phyloP scores from a whole-genome alignment of 2,797 vertebrate species.

The Poecilia wingei region DNA sequence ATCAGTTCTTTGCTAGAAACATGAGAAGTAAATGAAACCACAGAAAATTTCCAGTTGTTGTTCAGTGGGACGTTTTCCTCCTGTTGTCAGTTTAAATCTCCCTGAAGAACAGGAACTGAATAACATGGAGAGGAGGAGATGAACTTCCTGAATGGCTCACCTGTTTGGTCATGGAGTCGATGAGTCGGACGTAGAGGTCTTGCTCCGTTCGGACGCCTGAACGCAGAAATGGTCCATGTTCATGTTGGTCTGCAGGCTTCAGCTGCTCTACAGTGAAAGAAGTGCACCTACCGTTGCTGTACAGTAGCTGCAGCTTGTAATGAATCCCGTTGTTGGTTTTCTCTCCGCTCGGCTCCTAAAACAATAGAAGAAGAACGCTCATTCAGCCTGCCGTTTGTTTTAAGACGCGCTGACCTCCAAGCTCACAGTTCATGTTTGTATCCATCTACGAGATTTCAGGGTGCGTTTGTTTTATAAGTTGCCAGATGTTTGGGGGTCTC shows the following conservation, averaged over 20 bases:
- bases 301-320: slow-evolving; percentile 95
- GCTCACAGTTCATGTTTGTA: too few species aligned
- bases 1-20: background rate
- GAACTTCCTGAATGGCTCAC: slow-evolving; percentile 63
- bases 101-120: background rate
- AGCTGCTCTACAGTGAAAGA: background rate
- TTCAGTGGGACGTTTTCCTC: background rate
- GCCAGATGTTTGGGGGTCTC: background rate
- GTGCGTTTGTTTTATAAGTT: background rate
- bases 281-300: slow-evolving; percentile 88
- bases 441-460: background rate
- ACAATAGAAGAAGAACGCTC: slow-evolving; percentile 1
- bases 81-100: background rate
- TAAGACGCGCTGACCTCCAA: background rate
- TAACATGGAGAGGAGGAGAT: background rate
- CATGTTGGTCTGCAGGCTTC: background rate
- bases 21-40: background rate
- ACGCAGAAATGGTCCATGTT: slow-evolving; percentile 5
- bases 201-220: slow-evolving; percentile 66
- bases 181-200: slow-evolving; percentile 64
- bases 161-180: slow-evolving; percentile 87
- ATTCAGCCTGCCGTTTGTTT: background rate
- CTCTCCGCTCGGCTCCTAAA: slow-evolving; percentile 94
- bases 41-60: background rate
- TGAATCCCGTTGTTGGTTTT: slow-evolving; percentile 99